Evolutionary conservation across 2,888 invertebrate genomes (phyloP), one percentile per base, ranked within the genome.

Genomic region (Colletes collaris): DNA sequence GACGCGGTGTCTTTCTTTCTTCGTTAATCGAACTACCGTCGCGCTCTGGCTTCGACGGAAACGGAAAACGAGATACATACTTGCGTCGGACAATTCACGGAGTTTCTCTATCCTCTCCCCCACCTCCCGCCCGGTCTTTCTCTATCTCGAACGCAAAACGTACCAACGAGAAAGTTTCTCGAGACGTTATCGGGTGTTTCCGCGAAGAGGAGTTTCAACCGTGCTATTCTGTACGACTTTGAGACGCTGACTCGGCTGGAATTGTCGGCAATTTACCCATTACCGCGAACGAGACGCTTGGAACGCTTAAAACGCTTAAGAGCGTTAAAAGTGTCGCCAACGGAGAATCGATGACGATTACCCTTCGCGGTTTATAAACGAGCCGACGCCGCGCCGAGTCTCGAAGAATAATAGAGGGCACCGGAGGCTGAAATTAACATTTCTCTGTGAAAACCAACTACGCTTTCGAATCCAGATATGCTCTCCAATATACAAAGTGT

Each of bases 221-320:
- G 53, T 16, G 49, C n/a, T 55, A n/a, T 66, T 62, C 55, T 0
- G 40, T 13, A 11, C 35, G n/a, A 60, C 50, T n/a, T 52, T 10
- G 55, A 60, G 59, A 35, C 74, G 67, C 74, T 68, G 77, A 74
- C 74, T 74, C 77, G 77, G 35, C 44, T 46, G 52, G 62, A 68
- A 74, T 63, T 52, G 67, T 46, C 16, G 50, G 52, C 67, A 40
- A 74, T 74, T 67, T 67, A 46, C 37, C 56, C 74, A 53, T 69
- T 64, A 55, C 59, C 67, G 35, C 10, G 53, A 16, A 16, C 53
- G 37, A 62, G 66, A 27, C 10, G 1, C 46, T 0, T 6, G 40
- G 7, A 10, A 37, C 63, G 56, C n/a, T 52, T 56, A 10, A 19
- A 62, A 50, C 72, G 60, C 40, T 58, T 35, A 50, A 66, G 52